A percentile compares a stretch with the other conserved stretches of the same genome.
Evolutionary conservation across 53 echinoderm and acorn worm species (phyloP).

Genomic region (Hippasteria phrygiana): DNA sequence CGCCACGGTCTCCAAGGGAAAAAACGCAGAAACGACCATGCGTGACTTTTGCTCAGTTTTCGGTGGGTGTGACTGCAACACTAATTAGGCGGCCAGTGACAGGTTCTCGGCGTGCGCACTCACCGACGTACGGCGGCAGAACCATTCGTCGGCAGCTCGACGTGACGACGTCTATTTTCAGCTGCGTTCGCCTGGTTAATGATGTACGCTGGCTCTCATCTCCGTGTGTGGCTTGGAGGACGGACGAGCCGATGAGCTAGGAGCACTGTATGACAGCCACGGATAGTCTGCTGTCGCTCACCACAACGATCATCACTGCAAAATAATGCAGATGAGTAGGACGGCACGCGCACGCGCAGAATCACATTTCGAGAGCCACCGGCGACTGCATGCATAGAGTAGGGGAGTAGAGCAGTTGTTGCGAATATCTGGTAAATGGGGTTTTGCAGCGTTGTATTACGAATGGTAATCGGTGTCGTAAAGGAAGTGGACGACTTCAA

Average conservation of each 20-base stretch:
- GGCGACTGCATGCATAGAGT: background rate
- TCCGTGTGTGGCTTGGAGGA: background rate
- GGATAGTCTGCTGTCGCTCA: background rate
- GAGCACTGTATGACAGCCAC: background rate
- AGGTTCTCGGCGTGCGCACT: background rate
- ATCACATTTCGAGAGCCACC: background rate
- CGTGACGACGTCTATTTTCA: conserved; percentile 3
- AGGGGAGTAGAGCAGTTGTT: background rate
- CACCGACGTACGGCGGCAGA: background rate
- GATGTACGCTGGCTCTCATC: background rate
- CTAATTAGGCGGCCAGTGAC: conserved; percentile 7
- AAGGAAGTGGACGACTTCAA: background rate
- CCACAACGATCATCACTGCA: background rate
- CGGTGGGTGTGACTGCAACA: conserved; percentile 20
- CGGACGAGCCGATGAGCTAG: background rate
- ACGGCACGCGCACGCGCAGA: background rate
- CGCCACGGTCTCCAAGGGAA: background rate
- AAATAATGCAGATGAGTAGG: background rate
- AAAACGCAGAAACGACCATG: background rate
- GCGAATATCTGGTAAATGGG: background rate
- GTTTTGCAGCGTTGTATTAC: background rate
- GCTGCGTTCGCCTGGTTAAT: background rate
- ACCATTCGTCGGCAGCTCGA: background rate
- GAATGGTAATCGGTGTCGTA: background rate
- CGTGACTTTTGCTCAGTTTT: conserved; percentile 1